These are phyloP conservation scores for Apteryx mantelli DNA, from an alignment of 2,113 vertebrate genomes.

Conservation along the genomic window DNA sequence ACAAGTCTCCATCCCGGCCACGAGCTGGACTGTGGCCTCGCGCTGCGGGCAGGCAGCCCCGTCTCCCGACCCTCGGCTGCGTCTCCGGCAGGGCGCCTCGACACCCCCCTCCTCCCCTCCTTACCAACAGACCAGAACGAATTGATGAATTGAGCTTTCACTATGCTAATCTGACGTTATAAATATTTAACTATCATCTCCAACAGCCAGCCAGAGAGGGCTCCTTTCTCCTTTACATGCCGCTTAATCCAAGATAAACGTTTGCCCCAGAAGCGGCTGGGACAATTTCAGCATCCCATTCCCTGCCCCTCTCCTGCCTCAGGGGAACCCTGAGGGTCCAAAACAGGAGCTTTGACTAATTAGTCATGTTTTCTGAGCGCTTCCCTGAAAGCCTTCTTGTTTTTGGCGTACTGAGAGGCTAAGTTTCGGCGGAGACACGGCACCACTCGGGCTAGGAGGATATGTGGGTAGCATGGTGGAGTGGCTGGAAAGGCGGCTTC, in stretches of 20 bases:
- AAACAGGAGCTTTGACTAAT: constrained; percentile 32
- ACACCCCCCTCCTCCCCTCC: background rate
- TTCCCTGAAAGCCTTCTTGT: background rate
- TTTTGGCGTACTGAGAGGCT: background rate
- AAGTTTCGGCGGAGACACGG: background rate
- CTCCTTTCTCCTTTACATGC: constrained; percentile 65
- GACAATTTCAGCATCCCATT: constrained; percentile 63
- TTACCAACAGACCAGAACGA: constrained; percentile 79
- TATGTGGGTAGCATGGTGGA: too few species aligned
- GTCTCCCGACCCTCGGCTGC: constrained; percentile 65
- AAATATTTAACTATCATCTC: constrained; percentile 85
- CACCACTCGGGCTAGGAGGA: background rate
- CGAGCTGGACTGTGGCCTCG: rapidly evolving
- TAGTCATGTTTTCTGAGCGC: background rate
- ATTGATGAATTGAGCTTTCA: constrained; percentile 87
- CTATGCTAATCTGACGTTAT: constrained; percentile 86
- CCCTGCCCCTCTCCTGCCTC: constrained; percentile 33
- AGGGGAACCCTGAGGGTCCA: constrained; percentile 28
- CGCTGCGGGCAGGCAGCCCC: background rate
- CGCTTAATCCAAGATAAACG: constrained; percentile 80
- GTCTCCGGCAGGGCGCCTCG: constrained; percentile 15
- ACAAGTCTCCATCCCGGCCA: background rate
- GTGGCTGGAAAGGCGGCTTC: background rate
- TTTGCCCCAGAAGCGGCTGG: constrained; percentile 75
- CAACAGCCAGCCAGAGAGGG: constrained; percentile 76